Percentiles rank a stretch among this genome's conserved stretches.
Evolutionary conservation across 2,113 vertebrate species (phyloP).

Genomic region (Mustela lutreola): DNA sequence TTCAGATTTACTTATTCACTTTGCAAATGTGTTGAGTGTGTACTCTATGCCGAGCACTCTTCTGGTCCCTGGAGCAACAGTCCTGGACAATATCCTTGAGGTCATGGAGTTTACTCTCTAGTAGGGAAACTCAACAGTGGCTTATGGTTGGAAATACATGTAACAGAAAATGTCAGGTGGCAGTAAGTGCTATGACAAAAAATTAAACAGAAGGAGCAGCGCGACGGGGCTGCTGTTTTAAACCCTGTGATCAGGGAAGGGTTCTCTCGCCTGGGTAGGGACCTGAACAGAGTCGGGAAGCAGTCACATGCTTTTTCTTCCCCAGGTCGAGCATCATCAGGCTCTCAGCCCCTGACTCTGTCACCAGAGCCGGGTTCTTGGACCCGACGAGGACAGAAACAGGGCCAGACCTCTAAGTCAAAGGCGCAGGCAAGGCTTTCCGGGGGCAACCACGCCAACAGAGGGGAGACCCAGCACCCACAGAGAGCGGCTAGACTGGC

Average conservation of each 20-base stretch:
- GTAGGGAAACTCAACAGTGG: not conserved
- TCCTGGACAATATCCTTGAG: not conserved
- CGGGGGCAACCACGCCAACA: not conserved
- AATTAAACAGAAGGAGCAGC: not conserved
- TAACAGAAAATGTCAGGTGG: not conserved
- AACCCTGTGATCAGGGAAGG: not conserved
- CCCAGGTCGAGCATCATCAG: accelerated
- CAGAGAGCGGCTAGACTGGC: not conserved
- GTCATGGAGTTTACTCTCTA: not conserved
- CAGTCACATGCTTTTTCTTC: not conserved
- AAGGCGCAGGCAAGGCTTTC: not conserved
- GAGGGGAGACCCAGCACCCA: not conserved
- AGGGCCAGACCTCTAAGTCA: not conserved
- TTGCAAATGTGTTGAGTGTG: not conserved
- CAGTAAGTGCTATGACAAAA: not conserved
- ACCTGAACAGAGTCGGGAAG: not conserved
- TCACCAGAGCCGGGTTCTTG: not conserved
- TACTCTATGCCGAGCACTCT: not conserved
- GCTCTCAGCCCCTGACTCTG: not conserved
- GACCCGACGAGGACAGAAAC: not conserved
- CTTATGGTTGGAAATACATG: not conserved
- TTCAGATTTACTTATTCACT: not conserved
- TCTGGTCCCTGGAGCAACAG: not conserved
- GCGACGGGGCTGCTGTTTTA: not conserved
- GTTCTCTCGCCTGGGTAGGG: not conserved